Evolutionary conservation across 2,797 vertebrate species (phyloP).

Genomic region (Acanthurus lineatus): DNA sequence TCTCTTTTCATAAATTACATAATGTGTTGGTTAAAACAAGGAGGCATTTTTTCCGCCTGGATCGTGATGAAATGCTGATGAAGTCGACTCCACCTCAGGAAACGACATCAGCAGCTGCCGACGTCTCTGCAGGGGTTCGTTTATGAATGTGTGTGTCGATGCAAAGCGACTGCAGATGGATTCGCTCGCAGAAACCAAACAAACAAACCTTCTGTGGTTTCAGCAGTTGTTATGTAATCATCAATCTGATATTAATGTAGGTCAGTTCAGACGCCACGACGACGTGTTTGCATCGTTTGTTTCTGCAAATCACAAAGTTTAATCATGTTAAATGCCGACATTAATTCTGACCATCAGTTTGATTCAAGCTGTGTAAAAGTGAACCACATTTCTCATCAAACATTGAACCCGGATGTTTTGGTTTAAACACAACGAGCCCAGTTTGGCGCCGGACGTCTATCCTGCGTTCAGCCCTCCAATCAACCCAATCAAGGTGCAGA

Average conservation of each 20-base stretch:
- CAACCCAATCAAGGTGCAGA: too few relatives aligned
- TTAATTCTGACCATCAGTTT: too few relatives aligned
- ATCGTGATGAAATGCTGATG: constrained; percentile 40
- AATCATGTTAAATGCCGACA: too few relatives aligned
- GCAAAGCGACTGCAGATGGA: not conserved
- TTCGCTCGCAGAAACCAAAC: not conserved
- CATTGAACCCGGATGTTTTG: too few relatives aligned
- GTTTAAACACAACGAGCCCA: too few relatives aligned
- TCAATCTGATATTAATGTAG: not conserved
- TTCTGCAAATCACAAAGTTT: too few relatives aligned
- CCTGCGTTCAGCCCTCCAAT: too few relatives aligned
- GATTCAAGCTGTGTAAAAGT: too few relatives aligned
- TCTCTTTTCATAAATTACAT: not conserved
- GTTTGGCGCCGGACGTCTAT: too few relatives aligned
- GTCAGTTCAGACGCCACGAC: too few relatives aligned
- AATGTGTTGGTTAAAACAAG: constrained; percentile 11
- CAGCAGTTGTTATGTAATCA: not conserved
- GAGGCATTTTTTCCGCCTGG: not conserved
- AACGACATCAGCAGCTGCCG: constrained; percentile 25
- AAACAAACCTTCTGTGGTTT: not conserved
- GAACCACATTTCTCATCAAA: too few relatives aligned
- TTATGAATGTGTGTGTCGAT: constrained; percentile 30
- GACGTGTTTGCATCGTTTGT: too few relatives aligned
- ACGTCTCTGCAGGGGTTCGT: not conserved
- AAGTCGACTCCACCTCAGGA: constrained; percentile 11